These are phyloP conservation scores for Acanthaster planci DNA, from an alignment of 35 echinoderm and acorn worm species.

Conservation along the genomic window DNA sequence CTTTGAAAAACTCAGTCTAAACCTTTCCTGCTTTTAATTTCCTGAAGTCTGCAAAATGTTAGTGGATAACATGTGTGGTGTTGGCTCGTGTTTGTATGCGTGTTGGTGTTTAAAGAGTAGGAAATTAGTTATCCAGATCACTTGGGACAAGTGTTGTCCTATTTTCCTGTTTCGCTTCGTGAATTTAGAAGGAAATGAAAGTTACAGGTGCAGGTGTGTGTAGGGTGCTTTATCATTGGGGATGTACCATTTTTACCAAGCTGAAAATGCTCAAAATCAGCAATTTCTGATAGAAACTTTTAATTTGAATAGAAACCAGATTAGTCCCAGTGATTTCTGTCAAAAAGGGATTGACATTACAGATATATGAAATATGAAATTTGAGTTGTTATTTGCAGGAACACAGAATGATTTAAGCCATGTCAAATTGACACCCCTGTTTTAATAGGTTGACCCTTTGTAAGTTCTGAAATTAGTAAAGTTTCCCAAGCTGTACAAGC, in stretches of 20 bases:
- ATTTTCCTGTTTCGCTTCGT: slow-evolving; percentile 15
- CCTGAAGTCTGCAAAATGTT: slow-evolving; percentile 31
- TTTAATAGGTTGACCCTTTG: slow-evolving; percentile 23
- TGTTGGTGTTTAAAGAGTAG: slow-evolving; percentile 26
- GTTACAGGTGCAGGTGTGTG: slow-evolving; percentile 16
- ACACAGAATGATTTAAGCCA: too few relatives aligned
- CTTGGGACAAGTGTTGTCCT: slow-evolving; percentile 20
- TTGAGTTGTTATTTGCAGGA: too few relatives aligned
- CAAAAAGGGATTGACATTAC: too few relatives aligned
- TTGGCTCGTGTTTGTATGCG: not conserved
- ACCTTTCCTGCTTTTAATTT: slow-evolving; percentile 20
- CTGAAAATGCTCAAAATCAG: not conserved
- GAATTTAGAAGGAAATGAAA: slow-evolving; percentile 23
- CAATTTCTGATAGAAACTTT: not conserved
- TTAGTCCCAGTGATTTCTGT: too few relatives aligned
- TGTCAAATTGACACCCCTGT: slow-evolving; percentile 3
- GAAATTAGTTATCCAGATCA: slow-evolving; percentile 32
- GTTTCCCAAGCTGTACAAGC: not conserved
- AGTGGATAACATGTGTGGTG: slow-evolving; percentile 26
- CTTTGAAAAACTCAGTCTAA: not conserved
- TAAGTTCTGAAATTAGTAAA: slow-evolving; percentile 24
- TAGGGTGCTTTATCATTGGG: slow-evolving; percentile 18
- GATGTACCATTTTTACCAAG: not conserved
- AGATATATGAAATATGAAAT: too few relatives aligned
- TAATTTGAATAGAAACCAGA: too few relatives aligned